Conservation (phyloP, 2,113 vertebrate species). For the Bagarius yarrelli region DNA sequence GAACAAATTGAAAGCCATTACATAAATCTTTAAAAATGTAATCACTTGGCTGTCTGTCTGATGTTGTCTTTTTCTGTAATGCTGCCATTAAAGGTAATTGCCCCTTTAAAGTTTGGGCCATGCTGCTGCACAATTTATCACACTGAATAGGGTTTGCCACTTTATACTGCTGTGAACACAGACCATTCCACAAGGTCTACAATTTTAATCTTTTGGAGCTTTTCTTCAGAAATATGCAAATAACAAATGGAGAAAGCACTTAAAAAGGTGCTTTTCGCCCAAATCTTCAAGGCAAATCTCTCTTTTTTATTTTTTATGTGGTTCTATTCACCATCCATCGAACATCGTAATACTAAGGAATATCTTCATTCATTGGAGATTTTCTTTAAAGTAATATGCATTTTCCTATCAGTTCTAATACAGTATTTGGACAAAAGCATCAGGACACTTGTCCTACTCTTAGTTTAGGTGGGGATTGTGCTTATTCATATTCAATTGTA, state of each 20-base stretch:
- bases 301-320: background rate
- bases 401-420: background rate
- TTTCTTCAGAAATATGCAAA: slow-evolving; percentile 41
- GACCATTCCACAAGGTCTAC: slow-evolving; percentile 51
- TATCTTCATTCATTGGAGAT: background rate
- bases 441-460: too few species aligned
- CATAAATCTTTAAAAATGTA: slow-evolving; percentile 8
- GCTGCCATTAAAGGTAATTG: slow-evolving; percentile 50
- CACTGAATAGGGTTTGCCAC: slow-evolving; percentile 43
- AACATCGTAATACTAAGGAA: background rate
- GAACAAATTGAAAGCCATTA: background rate
- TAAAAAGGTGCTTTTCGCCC: slow-evolving; percentile 3
- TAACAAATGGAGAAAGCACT: slow-evolving; percentile 38
- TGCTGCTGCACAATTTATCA: slow-evolving; percentile 35
- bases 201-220: slow-evolving; percentile 40
- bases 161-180: slow-evolving; percentile 47
- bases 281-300: background rate
- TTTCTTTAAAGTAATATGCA: too few species aligned
- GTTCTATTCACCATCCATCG: background rate
- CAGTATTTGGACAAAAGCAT: too few species aligned
- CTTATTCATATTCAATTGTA: too few species aligned
- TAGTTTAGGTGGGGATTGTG: too few species aligned
- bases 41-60: slow-evolving; percentile 16
- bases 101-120: slow-evolving; percentile 40
- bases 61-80: slow-evolving; percentile 48